Conservation (phyloP, 1,140 invertebrate genomes). For the Dinoponera quadriceps region DNA sequence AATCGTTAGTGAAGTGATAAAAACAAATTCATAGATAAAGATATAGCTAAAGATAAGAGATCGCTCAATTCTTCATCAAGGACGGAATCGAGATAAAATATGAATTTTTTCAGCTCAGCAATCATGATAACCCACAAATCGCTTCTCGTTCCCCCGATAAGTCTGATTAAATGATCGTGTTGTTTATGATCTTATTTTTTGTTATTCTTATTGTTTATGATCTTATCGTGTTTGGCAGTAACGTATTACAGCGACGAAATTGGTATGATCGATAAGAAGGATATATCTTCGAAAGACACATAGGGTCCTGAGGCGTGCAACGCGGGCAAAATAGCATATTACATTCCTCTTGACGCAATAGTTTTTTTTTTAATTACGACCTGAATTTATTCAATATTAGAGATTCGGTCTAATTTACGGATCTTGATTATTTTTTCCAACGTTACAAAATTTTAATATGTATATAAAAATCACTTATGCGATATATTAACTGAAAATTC, state of each 20-base stretch:
- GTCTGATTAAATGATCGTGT: constrained; percentile 91
- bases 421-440: no score
- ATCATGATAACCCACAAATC: constrained; percentile 90
- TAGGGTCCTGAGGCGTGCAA: constrained; percentile 87
- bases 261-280: constrained; percentile 89
- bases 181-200: constrained; percentile 90
- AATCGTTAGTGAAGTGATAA: no score
- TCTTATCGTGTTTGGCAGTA: constrained; percentile 91
- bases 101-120: constrained; percentile 85
- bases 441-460: no score
- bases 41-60: no score
- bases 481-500: background rate
- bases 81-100: background rate
- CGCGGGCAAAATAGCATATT: constrained; percentile 80
- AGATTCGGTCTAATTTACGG: no score
- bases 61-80: background rate
- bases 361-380: no score
- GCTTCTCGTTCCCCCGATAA: constrained; percentile 87
- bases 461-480: background rate
- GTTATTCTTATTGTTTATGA: constrained; percentile 89
- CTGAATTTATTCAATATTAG: no score
- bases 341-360: no score
- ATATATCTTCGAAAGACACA: constrained; percentile 87
- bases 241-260: constrained; percentile 94
- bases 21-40: no score